A percentile compares a stretch with the other conserved stretches of the same genome.
Evolutionary conservation across 2,113 vertebrate species (phyloP).

Genomic region (Girardinichthys multiradiatus): DNA sequence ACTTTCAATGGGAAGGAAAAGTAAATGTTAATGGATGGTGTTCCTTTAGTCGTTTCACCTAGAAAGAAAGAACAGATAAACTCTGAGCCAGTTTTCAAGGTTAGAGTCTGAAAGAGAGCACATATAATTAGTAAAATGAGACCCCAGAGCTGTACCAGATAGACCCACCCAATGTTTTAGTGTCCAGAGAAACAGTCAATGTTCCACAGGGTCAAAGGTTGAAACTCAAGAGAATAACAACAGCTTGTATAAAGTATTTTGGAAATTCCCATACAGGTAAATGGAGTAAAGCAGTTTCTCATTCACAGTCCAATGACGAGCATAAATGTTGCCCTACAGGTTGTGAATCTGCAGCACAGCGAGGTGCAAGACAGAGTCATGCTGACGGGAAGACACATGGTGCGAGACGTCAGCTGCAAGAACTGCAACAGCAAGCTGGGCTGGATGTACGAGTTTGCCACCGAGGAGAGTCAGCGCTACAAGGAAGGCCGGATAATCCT

Average conservation of each 20-base stretch:
- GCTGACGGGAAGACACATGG: conserved; percentile 98
- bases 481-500: conserved; percentile 97
- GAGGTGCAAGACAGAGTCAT: conserved; percentile 98
- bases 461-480: conserved; percentile 97
- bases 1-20: too few relatives aligned
- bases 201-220: too few relatives aligned
- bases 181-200: too few relatives aligned
- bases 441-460: conserved; percentile 99
- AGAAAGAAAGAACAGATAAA: too few relatives aligned
- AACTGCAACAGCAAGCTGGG: conserved; percentile 99
- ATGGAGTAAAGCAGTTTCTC: background rate
- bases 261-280: background rate
- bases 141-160: too few relatives aligned
- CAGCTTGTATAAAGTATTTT: background rate
- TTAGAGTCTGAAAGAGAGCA: too few relatives aligned
- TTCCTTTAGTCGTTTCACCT: too few relatives aligned
- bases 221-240: too few relatives aligned
- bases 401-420: conserved; percentile 97
- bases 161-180: too few relatives aligned
- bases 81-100: too few relatives aligned
- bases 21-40: too few relatives aligned
- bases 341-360: conserved; percentile 97
- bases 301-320: background rate
- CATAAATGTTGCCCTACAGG: conserved; percentile 73
- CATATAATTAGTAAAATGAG: too few relatives aligned